A percentile compares a stretch with the other conserved stretches of the same genome.
phyloP scores from a whole-genome alignment of 2,888 invertebrate genomes.

The Emmelina monodactyla region DNA sequence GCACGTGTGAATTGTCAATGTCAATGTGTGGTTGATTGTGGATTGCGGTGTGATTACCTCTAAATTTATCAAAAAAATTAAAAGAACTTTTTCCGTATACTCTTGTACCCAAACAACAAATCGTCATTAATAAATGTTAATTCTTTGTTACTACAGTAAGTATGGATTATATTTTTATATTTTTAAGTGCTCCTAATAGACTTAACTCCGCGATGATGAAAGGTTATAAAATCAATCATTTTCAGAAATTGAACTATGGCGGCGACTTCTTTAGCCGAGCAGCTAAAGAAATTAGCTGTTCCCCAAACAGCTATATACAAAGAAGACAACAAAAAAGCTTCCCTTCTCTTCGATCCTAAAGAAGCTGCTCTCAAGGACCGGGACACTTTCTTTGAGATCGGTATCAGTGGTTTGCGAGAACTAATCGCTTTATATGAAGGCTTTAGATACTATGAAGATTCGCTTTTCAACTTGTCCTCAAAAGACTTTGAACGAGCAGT shows the following conservation, averaged over 20 bases:
- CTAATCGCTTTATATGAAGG: slow-evolving; percentile 75
- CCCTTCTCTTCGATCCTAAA: slow-evolving; percentile 87
- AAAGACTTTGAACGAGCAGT: slow-evolving; percentile 83
- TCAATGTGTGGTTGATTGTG: no score
- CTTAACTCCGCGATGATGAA: no score
- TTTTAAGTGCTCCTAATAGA: no score
- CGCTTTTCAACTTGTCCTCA: slow-evolving; percentile 79
- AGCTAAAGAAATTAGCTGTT: slow-evolving; percentile 75
- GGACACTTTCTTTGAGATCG: slow-evolving; percentile 87
- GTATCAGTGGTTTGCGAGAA: slow-evolving; percentile 85
- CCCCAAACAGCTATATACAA: slow-evolving; percentile 77
- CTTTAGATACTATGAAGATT: slow-evolving; percentile 77
- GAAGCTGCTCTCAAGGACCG: slow-evolving; percentile 88
- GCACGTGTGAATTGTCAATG: no score
- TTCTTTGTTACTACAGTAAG: no score
- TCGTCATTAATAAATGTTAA: no score
- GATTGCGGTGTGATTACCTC: no score
- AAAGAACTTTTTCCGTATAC: no score
- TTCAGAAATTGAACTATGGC: slow-evolving; percentile 27
- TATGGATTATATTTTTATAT: no score
- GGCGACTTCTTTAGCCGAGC: slow-evolving; percentile 78
- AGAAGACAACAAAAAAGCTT: slow-evolving; percentile 75
- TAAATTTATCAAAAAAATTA: no score
- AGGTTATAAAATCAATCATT: no score
- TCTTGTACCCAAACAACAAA: no score